phyloP scores from a whole-genome alignment of 1,140 invertebrate species.

The Riptortus pedestris region DNA sequence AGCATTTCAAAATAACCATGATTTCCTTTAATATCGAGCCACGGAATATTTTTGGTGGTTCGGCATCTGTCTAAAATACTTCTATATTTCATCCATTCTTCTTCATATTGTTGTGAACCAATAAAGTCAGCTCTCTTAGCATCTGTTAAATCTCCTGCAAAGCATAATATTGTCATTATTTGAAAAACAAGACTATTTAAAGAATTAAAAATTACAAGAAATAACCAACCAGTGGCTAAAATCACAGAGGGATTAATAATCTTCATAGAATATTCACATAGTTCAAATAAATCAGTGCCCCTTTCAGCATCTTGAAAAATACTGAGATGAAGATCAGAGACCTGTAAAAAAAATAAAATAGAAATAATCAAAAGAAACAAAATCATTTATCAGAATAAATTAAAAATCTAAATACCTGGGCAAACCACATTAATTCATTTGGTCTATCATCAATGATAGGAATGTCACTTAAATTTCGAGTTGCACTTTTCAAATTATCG shows the following conservation, averaged over 20 bases:
- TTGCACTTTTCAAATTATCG: not conserved
- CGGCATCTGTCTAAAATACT: constrained; percentile 57
- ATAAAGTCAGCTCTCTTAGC: constrained; percentile 67
- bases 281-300: constrained; percentile 65
- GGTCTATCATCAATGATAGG: not conserved
- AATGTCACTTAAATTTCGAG: not conserved
- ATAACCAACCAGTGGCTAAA: constrained; percentile 54
- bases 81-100: constrained; percentile 77
- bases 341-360: constrained; percentile 43
- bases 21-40: constrained; percentile 89
- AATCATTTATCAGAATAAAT: not conserved
- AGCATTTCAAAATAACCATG: no score
- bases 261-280: constrained; percentile 64
- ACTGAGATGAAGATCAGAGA: constrained; percentile 83
- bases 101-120: constrained; percentile 68
- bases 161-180: not conserved
- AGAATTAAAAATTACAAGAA: not conserved
- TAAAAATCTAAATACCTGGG: not conserved
- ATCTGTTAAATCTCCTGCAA: constrained; percentile 76
- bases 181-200: no score
- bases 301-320: constrained; percentile 65
- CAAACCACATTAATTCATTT: not conserved
- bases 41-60: constrained; percentile 53
- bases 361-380: not conserved
- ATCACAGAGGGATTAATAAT: constrained; percentile 69